Evolutionary conservation across 1,140 invertebrate genomes (phyloP), one percentile per base, ranked within the genome.

Genomic region (Pinna nobilis): DNA sequence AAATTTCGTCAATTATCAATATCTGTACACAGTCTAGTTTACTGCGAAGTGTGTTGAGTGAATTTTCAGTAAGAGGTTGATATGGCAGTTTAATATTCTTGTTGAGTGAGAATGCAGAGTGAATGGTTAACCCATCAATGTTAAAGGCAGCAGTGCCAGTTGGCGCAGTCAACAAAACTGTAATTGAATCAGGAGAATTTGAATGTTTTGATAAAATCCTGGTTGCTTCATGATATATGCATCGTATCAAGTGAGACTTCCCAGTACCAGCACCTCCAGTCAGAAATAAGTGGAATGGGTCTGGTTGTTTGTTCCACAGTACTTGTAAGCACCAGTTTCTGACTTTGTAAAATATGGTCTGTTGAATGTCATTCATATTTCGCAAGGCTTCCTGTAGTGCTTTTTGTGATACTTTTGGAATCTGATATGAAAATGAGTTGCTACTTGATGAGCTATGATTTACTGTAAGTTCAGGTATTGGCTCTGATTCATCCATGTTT

Each of bases 1-100:
- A 76, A 33, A 76, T 67, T 53, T 76, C 74, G 53, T 76, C 74
- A 49, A 77, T 77, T 11, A 77, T 67, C 7, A 77, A 28, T 18
- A 72, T 50, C 37, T 71, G 60, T 20, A 70, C 30, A 61, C 11
- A 33, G 18, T 60, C 49, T 30, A 15, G 41, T 55, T 55, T 39
- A 20, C 25, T 33, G 44, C 67, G 33, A 6, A 60, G n/a, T n/a
- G 15, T 44, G 23, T 60, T 69, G 18, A 69, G 39, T 1, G 41
- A 6, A 30, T 57, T 44, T 39, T 68, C 65, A 9, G 23, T 39
- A 6, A 68, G 33, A 55, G 50, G 65, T 39, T 53, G 25, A 37
- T 68, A 68, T 25, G 65, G 65, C 20, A 68, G 32, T 51, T 50
- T 65, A 2, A 57, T 57, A 18, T 57, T 18, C 35, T 57, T 69